phyloP scores from a whole-genome alignment of 2,113 vertebrate genomes.

The Petrocephalus zakoni region DNA sequence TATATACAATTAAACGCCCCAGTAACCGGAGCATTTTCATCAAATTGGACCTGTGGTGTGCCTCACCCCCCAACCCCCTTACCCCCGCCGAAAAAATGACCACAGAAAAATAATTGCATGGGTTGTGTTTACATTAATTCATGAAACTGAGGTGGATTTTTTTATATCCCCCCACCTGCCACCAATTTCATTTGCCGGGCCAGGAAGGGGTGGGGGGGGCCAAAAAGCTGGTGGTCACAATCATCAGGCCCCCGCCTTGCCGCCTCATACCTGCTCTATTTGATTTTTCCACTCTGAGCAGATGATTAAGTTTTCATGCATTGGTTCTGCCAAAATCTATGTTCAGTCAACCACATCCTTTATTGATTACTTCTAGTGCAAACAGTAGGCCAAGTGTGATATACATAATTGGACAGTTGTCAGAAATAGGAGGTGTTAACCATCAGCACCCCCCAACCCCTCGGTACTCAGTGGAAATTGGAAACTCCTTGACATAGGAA shows the following conservation, averaged over 20 bases:
- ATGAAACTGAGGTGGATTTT: slow-evolving; percentile 74
- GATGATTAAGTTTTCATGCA: slow-evolving; percentile 99
- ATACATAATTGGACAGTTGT: slow-evolving; percentile 99
- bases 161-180: slow-evolving; percentile 87
- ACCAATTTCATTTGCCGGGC: slow-evolving; percentile 85
- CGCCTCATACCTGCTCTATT: slow-evolving; percentile 74
- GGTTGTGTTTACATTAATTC: slow-evolving; percentile 96
- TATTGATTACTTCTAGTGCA: slow-evolving; percentile 99
- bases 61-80: slow-evolving; percentile 40
- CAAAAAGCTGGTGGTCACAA: slow-evolving; percentile 77
- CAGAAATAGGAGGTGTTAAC: slow-evolving; percentile 81
- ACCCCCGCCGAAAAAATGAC: slow-evolving; percentile 54
- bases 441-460: slow-evolving; percentile 62
- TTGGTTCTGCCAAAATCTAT: slow-evolving; percentile 96
- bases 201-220: slow-evolving; percentile 66
- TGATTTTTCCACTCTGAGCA: slow-evolving; percentile 83
- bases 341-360: slow-evolving; percentile 96
- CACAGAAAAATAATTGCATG: slow-evolving; percentile 67
- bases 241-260: slow-evolving; percentile 77
- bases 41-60: slow-evolving; percentile 62
- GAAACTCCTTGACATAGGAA: slow-evolving; percentile 61
- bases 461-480: slow-evolving; percentile 55
- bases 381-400: slow-evolving; percentile 95
- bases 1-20: slow-evolving; percentile 77
- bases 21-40: slow-evolving; percentile 77